phyloP scores from a whole-genome alignment of 2,888 invertebrate genomes.

The Pseudococcus viburni region DNA sequence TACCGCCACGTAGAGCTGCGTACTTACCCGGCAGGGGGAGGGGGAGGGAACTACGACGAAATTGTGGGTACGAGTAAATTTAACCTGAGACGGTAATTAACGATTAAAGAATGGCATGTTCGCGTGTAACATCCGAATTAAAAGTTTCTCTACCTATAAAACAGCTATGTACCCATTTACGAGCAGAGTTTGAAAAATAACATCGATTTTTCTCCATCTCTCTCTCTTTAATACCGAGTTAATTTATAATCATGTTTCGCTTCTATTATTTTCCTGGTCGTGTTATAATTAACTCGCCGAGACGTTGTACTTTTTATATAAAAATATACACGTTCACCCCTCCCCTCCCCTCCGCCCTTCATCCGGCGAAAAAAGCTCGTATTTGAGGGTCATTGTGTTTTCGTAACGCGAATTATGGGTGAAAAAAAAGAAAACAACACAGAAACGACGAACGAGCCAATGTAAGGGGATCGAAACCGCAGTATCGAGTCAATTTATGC shows the following conservation, averaged over 20 bases:
- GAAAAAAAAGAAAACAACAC: background rate
- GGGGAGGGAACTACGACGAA: background rate
- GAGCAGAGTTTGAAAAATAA: constrained; percentile 7
- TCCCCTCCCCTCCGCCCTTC: no score
- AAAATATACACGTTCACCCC: constrained; percentile 5
- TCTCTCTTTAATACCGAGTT: background rate
- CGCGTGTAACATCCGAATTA: constrained; percentile 47
- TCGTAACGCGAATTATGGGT: background rate
- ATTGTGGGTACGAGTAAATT: background rate
- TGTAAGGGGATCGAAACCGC: background rate
- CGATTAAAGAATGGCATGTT: constrained; percentile 44
- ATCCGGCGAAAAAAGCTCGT: background rate
- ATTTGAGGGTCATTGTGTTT: constrained; percentile 14
- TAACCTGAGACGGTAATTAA: constrained; percentile 19
- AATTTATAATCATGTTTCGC: constrained; percentile 36
- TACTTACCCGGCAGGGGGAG: background rate
- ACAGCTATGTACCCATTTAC: background rate
- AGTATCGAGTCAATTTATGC: constrained; percentile 9
- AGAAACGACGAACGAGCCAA: background rate
- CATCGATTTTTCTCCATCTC: constrained; percentile 32
- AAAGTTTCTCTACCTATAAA: constrained; percentile 9
- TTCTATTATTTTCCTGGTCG: constrained; percentile 26
- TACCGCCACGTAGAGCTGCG: background rate
- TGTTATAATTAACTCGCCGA: constrained; percentile 24
- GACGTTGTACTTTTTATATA: constrained; percentile 38